Percentiles rank a stretch among this genome's conserved stretches.
phyloP scores from a whole-genome alignment of 2,797 vertebrate species.

The Nyctalus aviator region DNA sequence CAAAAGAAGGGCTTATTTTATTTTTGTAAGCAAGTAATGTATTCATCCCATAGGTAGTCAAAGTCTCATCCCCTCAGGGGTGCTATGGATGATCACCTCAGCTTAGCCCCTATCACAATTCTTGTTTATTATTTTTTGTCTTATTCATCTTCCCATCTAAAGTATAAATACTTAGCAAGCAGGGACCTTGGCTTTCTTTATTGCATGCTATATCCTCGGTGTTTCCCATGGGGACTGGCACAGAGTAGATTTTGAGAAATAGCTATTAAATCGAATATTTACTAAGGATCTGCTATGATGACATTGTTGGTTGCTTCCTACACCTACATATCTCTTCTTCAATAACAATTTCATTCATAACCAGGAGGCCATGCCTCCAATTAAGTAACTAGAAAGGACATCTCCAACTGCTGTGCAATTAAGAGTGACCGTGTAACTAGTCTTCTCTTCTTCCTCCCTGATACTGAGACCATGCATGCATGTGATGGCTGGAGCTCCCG shows the following conservation, averaged over 20 bases:
- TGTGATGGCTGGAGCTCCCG: not conserved
- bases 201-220: not conserved
- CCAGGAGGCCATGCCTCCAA: not conserved
- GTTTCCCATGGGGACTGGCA: not conserved
- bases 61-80: not conserved
- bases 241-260: not conserved
- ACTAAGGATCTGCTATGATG: not conserved
- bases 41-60: not conserved
- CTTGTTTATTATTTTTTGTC: not conserved
- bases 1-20: not conserved
- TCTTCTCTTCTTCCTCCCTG: not conserved
- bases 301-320: not conserved
- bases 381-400: not conserved
- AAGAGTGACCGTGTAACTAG: not conserved
- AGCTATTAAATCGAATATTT: not conserved
- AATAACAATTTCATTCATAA: not conserved
- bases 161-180: not conserved
- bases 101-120: not conserved
- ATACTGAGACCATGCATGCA: not conserved
- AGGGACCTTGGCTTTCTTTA: not conserved
- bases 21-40: not conserved
- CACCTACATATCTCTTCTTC: not conserved
- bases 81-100: not conserved
- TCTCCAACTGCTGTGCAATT: not conserved
- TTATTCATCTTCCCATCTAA: not conserved